A percentile compares a stretch with the other conserved stretches of the same genome.
These are phyloP conservation scores for Stichodactyla mertensii DNA, from an alignment of 64 coral and sea anemone species.

Conservation along the genomic window DNA sequence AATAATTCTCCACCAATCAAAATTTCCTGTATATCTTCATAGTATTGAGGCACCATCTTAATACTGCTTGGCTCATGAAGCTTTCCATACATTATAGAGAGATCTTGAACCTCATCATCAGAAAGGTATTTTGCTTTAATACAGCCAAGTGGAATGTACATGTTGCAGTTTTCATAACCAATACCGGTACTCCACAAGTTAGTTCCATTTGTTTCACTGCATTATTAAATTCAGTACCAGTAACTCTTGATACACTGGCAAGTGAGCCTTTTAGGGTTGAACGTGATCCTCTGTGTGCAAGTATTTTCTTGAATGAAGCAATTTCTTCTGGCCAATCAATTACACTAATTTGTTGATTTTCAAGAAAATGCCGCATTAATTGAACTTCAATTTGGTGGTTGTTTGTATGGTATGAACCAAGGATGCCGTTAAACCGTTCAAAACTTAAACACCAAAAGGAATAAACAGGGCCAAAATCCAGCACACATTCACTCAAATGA, in stretches of 20 bases:
- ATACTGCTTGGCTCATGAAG: not conserved
- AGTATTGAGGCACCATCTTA: too few relatives aligned
- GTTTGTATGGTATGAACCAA: constrained; percentile 33
- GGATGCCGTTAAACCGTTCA: constrained; percentile 42
- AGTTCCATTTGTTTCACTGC: constrained; percentile 22
- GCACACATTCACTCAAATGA: constrained; percentile 35
- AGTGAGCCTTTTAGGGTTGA: not conserved
- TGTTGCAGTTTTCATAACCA: not conserved
- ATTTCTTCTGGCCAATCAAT: constrained; percentile 20
- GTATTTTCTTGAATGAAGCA: not conserved
- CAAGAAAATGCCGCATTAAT: constrained; percentile 38
- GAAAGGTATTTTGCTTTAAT: constrained; percentile 17
- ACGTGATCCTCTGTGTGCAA: constrained; percentile 17
- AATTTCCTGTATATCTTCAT: too few relatives aligned
- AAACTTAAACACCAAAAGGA: constrained; percentile 57
- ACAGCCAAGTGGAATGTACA: constrained; percentile 5
- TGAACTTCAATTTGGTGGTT: constrained; percentile 48
- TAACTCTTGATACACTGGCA: not conserved
- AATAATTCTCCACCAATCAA: too few relatives aligned
- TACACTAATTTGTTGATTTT: constrained; percentile 14
- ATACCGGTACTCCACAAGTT: constrained; percentile 19
- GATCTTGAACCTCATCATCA: constrained; percentile 39
- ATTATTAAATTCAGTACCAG: not conserved
- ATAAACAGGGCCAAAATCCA: constrained; percentile 55
- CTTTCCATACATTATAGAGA: not conserved